phyloP scores from a whole-genome alignment of 2,113 vertebrate species.

The Puntigrus tetrazona region DNA sequence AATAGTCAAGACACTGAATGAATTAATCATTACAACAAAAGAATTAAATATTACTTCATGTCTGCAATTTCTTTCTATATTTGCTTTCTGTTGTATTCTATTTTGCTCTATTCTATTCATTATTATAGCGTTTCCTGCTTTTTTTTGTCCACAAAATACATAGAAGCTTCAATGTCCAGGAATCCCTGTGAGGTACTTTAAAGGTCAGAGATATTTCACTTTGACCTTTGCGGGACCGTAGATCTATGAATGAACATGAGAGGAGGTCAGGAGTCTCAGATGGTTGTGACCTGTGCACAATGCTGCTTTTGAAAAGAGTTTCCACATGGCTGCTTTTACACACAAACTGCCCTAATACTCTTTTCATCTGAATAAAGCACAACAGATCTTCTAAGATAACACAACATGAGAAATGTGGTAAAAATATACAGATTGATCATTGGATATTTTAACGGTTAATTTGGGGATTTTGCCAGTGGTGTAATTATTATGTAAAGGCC shows the following conservation, averaged over 20 bases:
- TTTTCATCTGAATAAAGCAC: neutral
- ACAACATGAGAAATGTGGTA: neutral
- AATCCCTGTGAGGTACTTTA: neutral
- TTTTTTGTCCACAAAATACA: neutral
- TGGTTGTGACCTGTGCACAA: conserved; percentile 24
- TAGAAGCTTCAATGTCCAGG: neutral
- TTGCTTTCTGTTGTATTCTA: too few species aligned
- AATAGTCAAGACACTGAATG: too few species aligned
- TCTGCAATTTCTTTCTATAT: neutral
- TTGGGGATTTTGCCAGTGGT: neutral
- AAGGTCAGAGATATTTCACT: conserved; percentile 32
- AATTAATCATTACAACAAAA: too few species aligned
- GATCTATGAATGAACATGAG: conserved; percentile 37
- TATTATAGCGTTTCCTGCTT: neutral
- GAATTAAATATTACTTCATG: neutral
- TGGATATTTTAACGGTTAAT: neutral
- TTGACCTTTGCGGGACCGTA: conserved; percentile 3
- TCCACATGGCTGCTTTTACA: neutral
- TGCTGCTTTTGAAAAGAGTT: neutral
- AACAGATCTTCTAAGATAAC: conserved; percentile 4
- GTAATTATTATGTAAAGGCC: neutral
- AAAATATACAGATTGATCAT: neutral
- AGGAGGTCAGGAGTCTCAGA: conserved; percentile 46
- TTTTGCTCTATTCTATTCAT: too few species aligned
- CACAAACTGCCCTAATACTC: conserved; percentile 50